Evolutionary conservation across 1,140 invertebrate species (phyloP).

Genomic region (Chymomyza costata): DNA sequence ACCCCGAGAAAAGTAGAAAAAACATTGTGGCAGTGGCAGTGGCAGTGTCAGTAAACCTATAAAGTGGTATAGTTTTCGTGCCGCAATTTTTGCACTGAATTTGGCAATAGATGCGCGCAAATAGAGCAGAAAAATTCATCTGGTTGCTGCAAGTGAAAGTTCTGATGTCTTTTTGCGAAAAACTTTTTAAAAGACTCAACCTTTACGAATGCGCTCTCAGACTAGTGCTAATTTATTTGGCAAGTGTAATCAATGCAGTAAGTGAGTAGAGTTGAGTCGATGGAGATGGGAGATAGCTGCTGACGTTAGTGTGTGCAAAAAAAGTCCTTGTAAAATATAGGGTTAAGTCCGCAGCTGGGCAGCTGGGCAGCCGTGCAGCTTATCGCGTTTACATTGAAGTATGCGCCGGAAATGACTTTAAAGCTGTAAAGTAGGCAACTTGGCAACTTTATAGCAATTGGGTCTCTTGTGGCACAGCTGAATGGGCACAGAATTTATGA

Average conservation of each 20-base stretch:
- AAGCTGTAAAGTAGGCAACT: slow-evolving; percentile 61
- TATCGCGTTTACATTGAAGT: slow-evolving; percentile 40
- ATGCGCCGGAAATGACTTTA: too few species aligned
- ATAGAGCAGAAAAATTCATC: slow-evolving; percentile 70
- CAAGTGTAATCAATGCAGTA: slow-evolving; percentile 63
- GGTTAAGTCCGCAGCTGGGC: slow-evolving; percentile 43
- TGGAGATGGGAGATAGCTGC: too few species aligned
- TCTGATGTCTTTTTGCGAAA: slow-evolving; percentile 20
- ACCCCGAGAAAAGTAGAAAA: slow-evolving; percentile 32
- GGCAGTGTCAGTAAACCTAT: too few species aligned
- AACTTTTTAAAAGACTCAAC: slow-evolving; percentile 52
- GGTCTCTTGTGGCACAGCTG: too few species aligned
- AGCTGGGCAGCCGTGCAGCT: slow-evolving; percentile 11
- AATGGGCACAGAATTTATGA: too few species aligned
- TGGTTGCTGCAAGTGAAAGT: slow-evolving; percentile 49
- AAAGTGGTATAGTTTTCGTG: slow-evolving; percentile 39
- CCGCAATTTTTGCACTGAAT: slow-evolving; percentile 53
- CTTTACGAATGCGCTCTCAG: slow-evolving; percentile 13
- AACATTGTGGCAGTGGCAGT: too few species aligned
- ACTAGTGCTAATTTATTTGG: slow-evolving; percentile 68
- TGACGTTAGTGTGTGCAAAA: too few species aligned
- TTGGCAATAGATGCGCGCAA: slow-evolving; percentile 63
- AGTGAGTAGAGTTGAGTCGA: too few species aligned
- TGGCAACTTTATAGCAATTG: too few species aligned
- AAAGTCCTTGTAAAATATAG: slow-evolving; percentile 30